Conservation (phyloP, 1,140 invertebrate species). For the Maconellicoccus hirsutus region DNA sequence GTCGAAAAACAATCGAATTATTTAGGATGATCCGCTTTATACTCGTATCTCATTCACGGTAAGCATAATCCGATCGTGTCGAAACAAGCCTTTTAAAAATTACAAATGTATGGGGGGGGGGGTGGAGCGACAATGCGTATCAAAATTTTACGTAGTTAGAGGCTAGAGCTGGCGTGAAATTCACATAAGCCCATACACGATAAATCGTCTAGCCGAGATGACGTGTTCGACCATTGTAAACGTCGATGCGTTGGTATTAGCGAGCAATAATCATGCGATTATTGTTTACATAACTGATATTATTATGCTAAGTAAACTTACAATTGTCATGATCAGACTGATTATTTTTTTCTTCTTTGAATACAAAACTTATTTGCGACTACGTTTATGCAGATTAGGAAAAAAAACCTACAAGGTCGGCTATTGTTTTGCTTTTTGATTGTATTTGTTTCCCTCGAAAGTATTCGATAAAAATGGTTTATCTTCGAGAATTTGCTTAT, state of each 20-base stretch:
- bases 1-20: no score
- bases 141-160: no score
- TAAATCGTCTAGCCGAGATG: no score
- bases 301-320: background rate
- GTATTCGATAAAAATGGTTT: background rate
- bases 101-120: no score
- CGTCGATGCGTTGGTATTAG: background rate
- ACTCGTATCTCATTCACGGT: no score
- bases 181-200: no score
- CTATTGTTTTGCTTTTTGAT: conserved; percentile 5
- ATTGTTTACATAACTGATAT: conserved; percentile 9
- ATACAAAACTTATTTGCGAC: background rate
- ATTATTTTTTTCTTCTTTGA: conserved; percentile 1
- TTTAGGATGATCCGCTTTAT: no score
- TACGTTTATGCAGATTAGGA: background rate
- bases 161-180: no score
- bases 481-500: background rate
- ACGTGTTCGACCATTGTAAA: no score
- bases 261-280: conserved; percentile 1
- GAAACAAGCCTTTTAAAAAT: no score
- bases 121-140: no score
- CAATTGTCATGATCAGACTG: conserved; percentile 3
- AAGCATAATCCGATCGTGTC: no score
- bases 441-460: background rate
- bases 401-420: background rate